Base-by-base conservation (phyloP, 2,888 invertebrate genomes). In the Harmothoe impar region DNA sequence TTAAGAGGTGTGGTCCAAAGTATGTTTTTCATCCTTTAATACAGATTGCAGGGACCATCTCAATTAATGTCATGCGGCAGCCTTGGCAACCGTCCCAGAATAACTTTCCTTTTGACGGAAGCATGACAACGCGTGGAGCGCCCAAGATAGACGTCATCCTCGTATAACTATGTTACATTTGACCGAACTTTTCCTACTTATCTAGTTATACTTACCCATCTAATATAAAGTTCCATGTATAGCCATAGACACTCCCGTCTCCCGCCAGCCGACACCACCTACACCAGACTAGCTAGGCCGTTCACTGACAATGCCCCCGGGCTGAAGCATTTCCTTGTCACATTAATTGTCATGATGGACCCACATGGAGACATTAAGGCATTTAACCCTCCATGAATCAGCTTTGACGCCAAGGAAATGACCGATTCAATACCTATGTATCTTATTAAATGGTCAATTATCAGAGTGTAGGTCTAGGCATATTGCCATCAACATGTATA, bases 101-200 rank as follows among this genome's bases (percentile, higher is more conserved):
- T 72, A 72, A 72, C 72, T 15, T 72, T 72, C 72, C 72, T 72
- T 72, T 72, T 72, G 29, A 29, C 72, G 72, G 72, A 72, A 29
- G 29, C 72, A 72, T 29, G 72, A 72, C 72, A 72, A 72, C 29
- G 25, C 29, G 17, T 72, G 72, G 29, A 72, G 25, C n/a, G 68
- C n/a, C 68, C n/a, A 23, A n/a, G 68, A 68, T 7, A 17, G 72
- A 29, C 72, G 72, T 25, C 15, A n/a, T 29, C 5, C 15, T 29
- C 29, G 0, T 29, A 72, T 72, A n/a, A n/a, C 25, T 72, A 72
- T 72, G 72, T 72, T 72, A 72, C 72, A 72, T 72, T 72, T 72
- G 12, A 3, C 5, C 25, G 29, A 7, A 29, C 25, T 72, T 72
- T 72, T 29, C 72, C 3, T 25, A 72, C 72, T 72, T 72, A 29